Evolutionary conservation across 2,113 vertebrate species (phyloP), one percentile per base, ranked within the genome.

Genomic region (Mobula hypostoma): DNA sequence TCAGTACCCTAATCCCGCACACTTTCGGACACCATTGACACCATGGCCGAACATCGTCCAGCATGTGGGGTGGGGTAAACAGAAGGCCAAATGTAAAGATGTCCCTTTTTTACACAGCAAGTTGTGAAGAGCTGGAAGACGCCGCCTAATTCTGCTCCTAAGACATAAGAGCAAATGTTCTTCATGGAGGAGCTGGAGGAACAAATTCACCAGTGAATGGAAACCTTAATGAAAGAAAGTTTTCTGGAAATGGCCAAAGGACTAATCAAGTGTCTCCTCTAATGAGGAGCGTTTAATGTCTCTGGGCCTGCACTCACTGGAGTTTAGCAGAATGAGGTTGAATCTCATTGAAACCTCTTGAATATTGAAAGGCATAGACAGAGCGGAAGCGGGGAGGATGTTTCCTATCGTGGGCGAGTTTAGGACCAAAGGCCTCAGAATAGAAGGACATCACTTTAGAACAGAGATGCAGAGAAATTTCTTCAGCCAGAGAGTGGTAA

Each of bases 1-100:
- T 99, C 95, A 7, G 91, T 36, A 93, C 40, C 2, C 36, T 24
- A 29, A 0, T 2, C 21, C 74, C 21, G 2, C 0, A 40, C 32
- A 5, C 14, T 88, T 58, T 61, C 24, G 27, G 48, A 11, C 27
- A n/a, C 24, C 12, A 29, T 11, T 3, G 11, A 2, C 58, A 0
- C n/a, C 1, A 29, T 66, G 82, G 48, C 82, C 48, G 48, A 9
- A 7, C 24, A 58, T 27, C 12, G 48, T 27, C 8, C 48, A 27
- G 79, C 48, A 11, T 48, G 24, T 58, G 7, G 19, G 24, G 14
- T 14, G 14, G 82, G 48, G 79, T 82, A 82, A 40, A 36, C 79
- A 40, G 40, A 83, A 27, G 32, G 32, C n/a, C 11, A 36, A 80
- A 36, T 80, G 78, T 15, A 32, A 5, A 5, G n/a, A 32, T 29